These are phyloP conservation scores for Anoncus sp. DNA, from an alignment of 2,888 invertebrate species.

Conservation along the genomic window DNA sequence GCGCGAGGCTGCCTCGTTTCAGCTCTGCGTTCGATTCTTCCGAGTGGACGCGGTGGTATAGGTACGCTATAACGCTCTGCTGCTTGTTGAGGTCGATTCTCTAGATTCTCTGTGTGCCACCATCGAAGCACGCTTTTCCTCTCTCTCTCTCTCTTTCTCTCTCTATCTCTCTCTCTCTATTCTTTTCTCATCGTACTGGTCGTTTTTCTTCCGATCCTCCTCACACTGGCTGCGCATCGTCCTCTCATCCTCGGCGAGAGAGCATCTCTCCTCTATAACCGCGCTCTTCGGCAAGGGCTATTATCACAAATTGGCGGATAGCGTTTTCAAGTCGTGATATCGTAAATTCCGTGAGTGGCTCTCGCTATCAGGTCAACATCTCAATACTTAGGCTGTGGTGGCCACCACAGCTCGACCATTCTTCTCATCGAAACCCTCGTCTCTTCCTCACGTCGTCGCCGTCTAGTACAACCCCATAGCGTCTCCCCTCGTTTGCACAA, in stretches of 20 bases:
- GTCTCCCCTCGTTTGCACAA: constrained; percentile 25
- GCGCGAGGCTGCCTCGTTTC: constrained; percentile 45
- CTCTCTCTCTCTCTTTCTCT: constrained; percentile 33
- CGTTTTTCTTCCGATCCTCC: constrained; percentile 43
- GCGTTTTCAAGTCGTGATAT: constrained; percentile 73
- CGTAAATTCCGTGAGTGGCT: constrained; percentile 69
- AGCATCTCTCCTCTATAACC: constrained; percentile 34
- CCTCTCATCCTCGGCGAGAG: constrained; percentile 52
- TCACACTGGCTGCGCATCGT: constrained; percentile 46
- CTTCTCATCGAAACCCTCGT: constrained; percentile 32
- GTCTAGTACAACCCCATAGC: constrained; percentile 29
- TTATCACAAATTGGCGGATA: constrained; percentile 74
- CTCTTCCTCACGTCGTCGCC: constrained; percentile 37
- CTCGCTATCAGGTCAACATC: constrained; percentile 70
- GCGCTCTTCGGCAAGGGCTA: constrained; percentile 61
- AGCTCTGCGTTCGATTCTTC: constrained; percentile 53
- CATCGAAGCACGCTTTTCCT: constrained; percentile 34
- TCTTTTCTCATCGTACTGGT: constrained; percentile 21
- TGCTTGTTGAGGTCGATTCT: constrained; percentile 53
- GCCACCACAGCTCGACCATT: constrained; percentile 61
- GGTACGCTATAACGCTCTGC: constrained; percentile 26
- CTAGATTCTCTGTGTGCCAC: constrained; percentile 45
- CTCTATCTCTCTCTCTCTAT: no score
- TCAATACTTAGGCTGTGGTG: constrained; percentile 69
- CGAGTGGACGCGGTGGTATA: constrained; percentile 28